phyloP scores from a whole-genome alignment of 1,140 invertebrate species.

The Eumeta japonica region DNA sequence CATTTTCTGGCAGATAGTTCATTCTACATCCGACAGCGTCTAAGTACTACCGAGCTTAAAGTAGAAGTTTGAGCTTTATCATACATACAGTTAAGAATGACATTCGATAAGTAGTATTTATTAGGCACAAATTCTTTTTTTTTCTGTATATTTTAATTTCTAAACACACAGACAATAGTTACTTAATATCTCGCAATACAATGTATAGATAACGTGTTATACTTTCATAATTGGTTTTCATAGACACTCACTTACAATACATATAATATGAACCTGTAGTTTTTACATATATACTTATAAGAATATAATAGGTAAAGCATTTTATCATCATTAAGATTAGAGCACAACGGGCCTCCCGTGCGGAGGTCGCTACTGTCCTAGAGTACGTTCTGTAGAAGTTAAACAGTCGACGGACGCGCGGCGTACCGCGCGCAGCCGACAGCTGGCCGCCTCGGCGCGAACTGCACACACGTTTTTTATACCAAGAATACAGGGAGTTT shows the following conservation, averaged over 20 bases:
- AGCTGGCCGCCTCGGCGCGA: too few species aligned
- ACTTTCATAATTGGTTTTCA: slow-evolving; percentile 40
- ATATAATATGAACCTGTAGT: slow-evolving; percentile 36
- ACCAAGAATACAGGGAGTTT: slow-evolving; percentile 1
- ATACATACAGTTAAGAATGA: slow-evolving; percentile 40
- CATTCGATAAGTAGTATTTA: slow-evolving; percentile 35
- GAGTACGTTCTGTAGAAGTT: too few species aligned
- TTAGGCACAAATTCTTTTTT: slow-evolving; percentile 53
- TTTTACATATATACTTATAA: slow-evolving; percentile 56
- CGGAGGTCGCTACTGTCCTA: too few species aligned
- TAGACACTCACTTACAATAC: slow-evolving; percentile 55
- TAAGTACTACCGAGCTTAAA: slow-evolving; percentile 45
- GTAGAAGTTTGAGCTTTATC: slow-evolving; percentile 50
- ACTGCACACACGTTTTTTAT: slow-evolving; percentile 4
- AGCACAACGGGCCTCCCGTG: slow-evolving; percentile 46
- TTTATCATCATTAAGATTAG: slow-evolving; percentile 40
- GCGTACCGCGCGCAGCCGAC: too few species aligned
- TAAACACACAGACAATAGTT: slow-evolving; percentile 39
- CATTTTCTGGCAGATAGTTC: slow-evolving; percentile 47
- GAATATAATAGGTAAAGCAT: slow-evolving; percentile 58
- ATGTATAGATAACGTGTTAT: slow-evolving; percentile 24
- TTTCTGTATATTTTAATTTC: too few species aligned
- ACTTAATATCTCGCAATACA: slow-evolving; percentile 32
- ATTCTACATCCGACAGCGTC: slow-evolving; percentile 41
- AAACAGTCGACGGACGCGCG: too few species aligned